Evolutionary conservation across 2,888 invertebrate species (phyloP).

Genomic region (Sussaba pulchella): DNA sequence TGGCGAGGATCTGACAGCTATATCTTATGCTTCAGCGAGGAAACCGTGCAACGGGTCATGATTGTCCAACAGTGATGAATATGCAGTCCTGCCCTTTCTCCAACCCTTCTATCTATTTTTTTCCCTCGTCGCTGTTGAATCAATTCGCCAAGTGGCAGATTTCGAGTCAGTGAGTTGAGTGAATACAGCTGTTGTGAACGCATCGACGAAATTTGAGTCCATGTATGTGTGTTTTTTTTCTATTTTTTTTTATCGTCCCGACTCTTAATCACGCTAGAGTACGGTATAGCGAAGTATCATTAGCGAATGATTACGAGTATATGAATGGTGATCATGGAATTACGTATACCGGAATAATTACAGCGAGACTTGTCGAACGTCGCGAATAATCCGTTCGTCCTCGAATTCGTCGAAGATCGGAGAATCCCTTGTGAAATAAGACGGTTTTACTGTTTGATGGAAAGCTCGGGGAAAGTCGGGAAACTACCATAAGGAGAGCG

Average conservation of each 20-base stretch:
- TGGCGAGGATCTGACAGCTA: slow-evolving; percentile 46
- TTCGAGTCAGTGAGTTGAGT: slow-evolving; percentile 17
- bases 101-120: slow-evolving; percentile 22
- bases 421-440: slow-evolving; percentile 21
- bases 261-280: background rate
- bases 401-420: background rate
- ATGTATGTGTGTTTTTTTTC: no score
- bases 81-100: background rate
- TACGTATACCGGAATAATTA: slow-evolving; percentile 2
- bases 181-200: slow-evolving; percentile 5
- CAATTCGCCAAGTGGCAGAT: slow-evolving; percentile 22
- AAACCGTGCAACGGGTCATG: slow-evolving; percentile 22
- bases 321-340: background rate
- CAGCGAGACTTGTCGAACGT: background rate
- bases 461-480: slow-evolving; percentile 11
- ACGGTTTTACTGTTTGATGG: slow-evolving; percentile 15
- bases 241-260: background rate
- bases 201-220: slow-evolving; percentile 12
- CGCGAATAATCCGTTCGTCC: background rate
- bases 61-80: slow-evolving; percentile 31
- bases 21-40: slow-evolving; percentile 16
- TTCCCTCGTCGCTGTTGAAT: slow-evolving; percentile 10
- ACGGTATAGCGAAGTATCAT: background rate
- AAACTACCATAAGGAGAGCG: slow-evolving; percentile 9
- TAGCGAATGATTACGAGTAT: background rate